Conservation (phyloP, 1,140 invertebrate species). For the Drosophila tropicalis region DNA sequence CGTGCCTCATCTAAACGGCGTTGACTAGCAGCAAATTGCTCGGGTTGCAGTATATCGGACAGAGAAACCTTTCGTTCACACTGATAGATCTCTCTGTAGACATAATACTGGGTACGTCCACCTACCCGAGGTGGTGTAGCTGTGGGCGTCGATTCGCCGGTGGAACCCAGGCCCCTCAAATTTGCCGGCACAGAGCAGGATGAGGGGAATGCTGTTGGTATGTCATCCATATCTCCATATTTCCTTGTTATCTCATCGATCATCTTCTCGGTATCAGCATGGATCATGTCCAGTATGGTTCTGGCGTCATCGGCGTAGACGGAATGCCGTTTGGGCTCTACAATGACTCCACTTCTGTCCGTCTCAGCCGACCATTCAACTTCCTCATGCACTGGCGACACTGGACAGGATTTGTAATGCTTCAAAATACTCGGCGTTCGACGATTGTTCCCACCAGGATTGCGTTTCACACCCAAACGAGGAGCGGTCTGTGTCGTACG, state of each 20-base stretch:
- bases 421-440: slow-evolving; percentile 86
- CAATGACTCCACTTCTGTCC: slow-evolving; percentile 47
- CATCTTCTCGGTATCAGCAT: slow-evolving; percentile 86
- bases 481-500: slow-evolving; percentile 20
- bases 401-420: slow-evolving; percentile 88
- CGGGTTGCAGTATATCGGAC: slow-evolving; percentile 78
- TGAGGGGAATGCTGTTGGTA: slow-evolving; percentile 39
- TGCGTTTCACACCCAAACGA: slow-evolving; percentile 56
- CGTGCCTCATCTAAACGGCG: slow-evolving; percentile 70
- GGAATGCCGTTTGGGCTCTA: slow-evolving; percentile 76
- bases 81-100: slow-evolving; percentile 85
- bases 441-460: slow-evolving; percentile 73
- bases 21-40: slow-evolving; percentile 60
- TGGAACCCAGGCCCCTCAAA: slow-evolving; percentile 53
- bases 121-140: slow-evolving; percentile 13
- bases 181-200: slow-evolving; percentile 73
- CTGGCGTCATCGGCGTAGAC: slow-evolving; percentile 85
- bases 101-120: slow-evolving; percentile 89
- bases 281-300: slow-evolving; percentile 86
- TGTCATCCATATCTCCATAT: slow-evolving; percentile 85
- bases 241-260: slow-evolving; percentile 86
- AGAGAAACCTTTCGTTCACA: slow-evolving; percentile 79
- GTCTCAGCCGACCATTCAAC: slow-evolving; percentile 85
- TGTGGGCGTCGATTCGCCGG: slow-evolving; percentile 61
- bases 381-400: slow-evolving; percentile 88